Conservation (phyloP, 2,113 vertebrate genomes). For the Microcebus ravelobensis region DNA sequence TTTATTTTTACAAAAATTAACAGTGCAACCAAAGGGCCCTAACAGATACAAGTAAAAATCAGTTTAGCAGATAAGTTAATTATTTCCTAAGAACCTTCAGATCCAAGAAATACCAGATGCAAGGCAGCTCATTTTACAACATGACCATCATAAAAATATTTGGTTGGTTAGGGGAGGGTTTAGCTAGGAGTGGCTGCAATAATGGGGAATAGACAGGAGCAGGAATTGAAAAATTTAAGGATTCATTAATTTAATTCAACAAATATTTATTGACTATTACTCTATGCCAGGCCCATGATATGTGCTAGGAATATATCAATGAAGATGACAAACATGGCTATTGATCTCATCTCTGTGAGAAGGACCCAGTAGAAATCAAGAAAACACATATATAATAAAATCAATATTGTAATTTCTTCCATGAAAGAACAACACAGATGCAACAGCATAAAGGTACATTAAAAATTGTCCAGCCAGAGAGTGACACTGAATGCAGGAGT, state of each 20-base stretch:
- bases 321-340: background rate
- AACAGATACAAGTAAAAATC: background rate
- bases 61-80: background rate
- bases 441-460: background rate
- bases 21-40: background rate
- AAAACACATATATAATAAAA: background rate
- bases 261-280: background rate
- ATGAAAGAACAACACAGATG: background rate
- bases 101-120: background rate
- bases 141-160: background rate
- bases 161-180: background rate
- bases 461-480: background rate
- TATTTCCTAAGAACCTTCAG: background rate
- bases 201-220: background rate
- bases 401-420: background rate
- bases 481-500: background rate
- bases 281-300: background rate
- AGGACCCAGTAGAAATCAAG: background rate
- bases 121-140: background rate
- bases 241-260: background rate
- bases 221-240: background rate
- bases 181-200: background rate
- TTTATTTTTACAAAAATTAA: conserved; percentile 5
- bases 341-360: background rate
- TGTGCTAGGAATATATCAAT: background rate